phyloP scores from a whole-genome alignment of 2,113 vertebrate genomes.

The human (Homo sapiens) region DNA sequence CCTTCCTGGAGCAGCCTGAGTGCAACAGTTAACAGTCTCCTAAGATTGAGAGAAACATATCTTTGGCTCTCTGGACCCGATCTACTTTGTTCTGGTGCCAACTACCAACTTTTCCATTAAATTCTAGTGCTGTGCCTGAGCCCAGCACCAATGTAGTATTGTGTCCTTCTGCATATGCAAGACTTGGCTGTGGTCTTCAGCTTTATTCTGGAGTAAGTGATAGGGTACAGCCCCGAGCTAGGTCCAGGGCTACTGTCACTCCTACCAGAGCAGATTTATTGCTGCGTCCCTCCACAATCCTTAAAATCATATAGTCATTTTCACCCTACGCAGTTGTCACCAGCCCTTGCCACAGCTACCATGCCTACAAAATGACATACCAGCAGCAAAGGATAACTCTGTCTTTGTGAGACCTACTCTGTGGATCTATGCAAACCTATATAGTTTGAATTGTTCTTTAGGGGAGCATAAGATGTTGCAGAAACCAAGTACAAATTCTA shows the following conservation, averaged over 20 bases:
- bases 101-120: background rate
- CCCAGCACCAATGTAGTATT: background rate
- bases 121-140: background rate
- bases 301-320: background rate
- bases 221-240: background rate
- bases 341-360: background rate
- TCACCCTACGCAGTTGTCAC: background rate
- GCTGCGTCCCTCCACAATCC: background rate
- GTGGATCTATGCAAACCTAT: background rate
- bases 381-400: background rate
- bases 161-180: background rate
- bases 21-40: background rate
- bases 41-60: background rate
- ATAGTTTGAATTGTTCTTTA: background rate
- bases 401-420: background rate
- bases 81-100: background rate
- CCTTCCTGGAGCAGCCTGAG: background rate
- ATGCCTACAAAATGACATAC: background rate
- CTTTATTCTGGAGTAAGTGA: background rate
- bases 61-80: background rate
- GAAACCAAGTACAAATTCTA: background rate
- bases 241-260: background rate
- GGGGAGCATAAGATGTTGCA: background rate
- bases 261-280: background rate
- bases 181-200: background rate